A percentile compares a stretch with the other conserved stretches of the same genome.
Conservation (phyloP, 2,113 vertebrate species). For the Microtus pennsylvanicus region DNA sequence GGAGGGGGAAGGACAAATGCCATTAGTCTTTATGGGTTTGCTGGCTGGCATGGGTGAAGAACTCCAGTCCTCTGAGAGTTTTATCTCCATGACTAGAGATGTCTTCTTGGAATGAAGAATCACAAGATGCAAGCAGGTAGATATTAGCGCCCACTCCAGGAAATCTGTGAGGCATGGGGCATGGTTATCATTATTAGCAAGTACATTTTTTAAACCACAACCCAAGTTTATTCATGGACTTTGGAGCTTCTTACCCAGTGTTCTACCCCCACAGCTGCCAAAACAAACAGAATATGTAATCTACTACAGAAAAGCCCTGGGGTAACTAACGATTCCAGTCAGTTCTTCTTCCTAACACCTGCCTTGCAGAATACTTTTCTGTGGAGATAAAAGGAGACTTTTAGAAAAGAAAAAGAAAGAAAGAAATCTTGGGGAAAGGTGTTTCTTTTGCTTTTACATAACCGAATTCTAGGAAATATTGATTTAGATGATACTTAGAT, state of each 20-base stretch:
- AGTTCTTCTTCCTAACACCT: neutral
- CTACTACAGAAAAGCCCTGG: neutral
- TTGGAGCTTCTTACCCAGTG: neutral
- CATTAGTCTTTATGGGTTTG: neutral
- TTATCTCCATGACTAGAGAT: neutral
- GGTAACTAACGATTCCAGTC: neutral
- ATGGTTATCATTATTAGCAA: neutral
- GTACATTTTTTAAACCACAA: conserved; percentile 16
- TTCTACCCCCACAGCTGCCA: neutral
- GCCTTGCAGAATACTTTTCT: neutral
- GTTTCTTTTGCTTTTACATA: conserved; percentile 41
- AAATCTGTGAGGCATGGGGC: neutral
- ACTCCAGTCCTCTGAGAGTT: neutral
- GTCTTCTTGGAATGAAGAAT: neutral
- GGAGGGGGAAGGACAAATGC: neutral
- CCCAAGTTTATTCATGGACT: conserved; percentile 22
- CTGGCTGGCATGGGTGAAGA: neutral
- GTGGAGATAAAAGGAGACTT: conserved; percentile 27
- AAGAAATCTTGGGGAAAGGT: neutral
- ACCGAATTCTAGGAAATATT: neutral
- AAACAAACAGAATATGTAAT: conserved; percentile 17
- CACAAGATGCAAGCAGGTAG: neutral
- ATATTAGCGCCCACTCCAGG: neutral
- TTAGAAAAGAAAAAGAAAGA: neutral
- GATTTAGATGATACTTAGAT: neutral